Base-by-base conservation (phyloP, 2,113 vertebrate genomes). In the Uropsilus gracilis region DNA sequence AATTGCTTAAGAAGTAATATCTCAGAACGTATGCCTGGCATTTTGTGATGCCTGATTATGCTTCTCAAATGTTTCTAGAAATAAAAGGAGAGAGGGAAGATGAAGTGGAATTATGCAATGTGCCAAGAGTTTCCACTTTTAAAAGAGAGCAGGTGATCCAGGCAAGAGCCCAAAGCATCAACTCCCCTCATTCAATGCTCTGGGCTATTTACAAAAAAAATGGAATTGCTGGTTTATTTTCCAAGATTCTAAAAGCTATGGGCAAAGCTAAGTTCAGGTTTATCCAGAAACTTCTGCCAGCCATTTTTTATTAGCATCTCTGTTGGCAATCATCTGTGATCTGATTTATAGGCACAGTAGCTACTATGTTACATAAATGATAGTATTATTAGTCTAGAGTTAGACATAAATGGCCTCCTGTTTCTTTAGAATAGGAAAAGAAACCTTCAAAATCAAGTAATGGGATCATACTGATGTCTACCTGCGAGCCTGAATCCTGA, bases 321-420 rank as follows among this genome's bases (percentile, higher is more conserved):
- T 48, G 26, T 9, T 26, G 24, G 7, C 5, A 5, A 2, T 16
- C 39, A 22, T 20, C 80, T 11, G 30, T 17, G 12, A 37, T 28
- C 42, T 9, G 53, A 75, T 2, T 4, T 57, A 8, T 5, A 22
- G 42, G 13, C 39, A 69, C 0, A 3, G 18, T 0, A 6, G 34
- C 1, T 20, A 28, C 59, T 12, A 24, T 0, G n/a, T 5, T 5
- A 32, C 34, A 8, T 5, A 32, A 9, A 30, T 39, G 30, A 44
- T 5, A 30, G 28, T 14, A 22, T 55, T 57, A 4, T 8, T 6
- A 50, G 48, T 64, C 37, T 75, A 44, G 24, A 24, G 14, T 46
- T 9, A 55, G 16, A 39, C 14, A 76, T n/a, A 8, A 18, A 0
- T 1, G 14, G 20, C n/a, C 39, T 61, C 30, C 0, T 17, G 13